Conservation (phyloP, 2,888 invertebrate genomes). For the Smittia aterrima region DNA sequence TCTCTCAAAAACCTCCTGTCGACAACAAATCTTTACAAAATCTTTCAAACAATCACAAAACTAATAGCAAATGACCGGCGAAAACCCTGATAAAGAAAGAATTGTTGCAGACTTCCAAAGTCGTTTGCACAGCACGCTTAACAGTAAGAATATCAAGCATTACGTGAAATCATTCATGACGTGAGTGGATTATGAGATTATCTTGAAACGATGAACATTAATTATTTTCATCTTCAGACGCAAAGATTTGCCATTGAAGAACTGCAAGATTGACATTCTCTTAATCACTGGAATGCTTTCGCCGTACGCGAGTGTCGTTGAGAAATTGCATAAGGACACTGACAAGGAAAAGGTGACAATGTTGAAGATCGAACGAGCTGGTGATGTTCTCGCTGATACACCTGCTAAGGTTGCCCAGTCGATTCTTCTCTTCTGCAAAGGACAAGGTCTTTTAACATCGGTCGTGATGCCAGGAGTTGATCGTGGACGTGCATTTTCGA, state of each 20-base stretch:
- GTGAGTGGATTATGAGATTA: slow-evolving; percentile 57
- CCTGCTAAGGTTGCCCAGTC: slow-evolving; percentile 85
- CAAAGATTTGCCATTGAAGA: slow-evolving; percentile 67
- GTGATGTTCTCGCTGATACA: slow-evolving; percentile 86
- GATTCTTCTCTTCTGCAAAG: slow-evolving; percentile 83
- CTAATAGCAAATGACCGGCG: slow-evolving; percentile 59
- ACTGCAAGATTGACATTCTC: slow-evolving; percentile 74
- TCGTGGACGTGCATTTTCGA: slow-evolving; percentile 61
- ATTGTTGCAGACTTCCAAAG: slow-evolving; percentile 74
- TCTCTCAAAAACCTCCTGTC: not conserved
- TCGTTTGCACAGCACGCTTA: slow-evolving; percentile 70
- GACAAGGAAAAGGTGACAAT: slow-evolving; percentile 81
- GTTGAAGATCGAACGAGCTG: slow-evolving; percentile 78
- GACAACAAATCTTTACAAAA: not conserved
- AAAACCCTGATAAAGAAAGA: slow-evolving; percentile 67
- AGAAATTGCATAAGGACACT: slow-evolving; percentile 72
- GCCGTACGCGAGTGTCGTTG: slow-evolving; percentile 76
- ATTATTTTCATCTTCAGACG: slow-evolving; percentile 56
- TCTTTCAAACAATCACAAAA: not conserved
- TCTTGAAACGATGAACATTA: not conserved
- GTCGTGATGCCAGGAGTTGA: slow-evolving; percentile 79
- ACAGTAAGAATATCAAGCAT: slow-evolving; percentile 76
- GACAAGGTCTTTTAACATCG: slow-evolving; percentile 78
- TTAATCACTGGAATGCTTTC: slow-evolving; percentile 77
- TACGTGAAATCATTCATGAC: slow-evolving; percentile 81